Percentiles rank a stretch among this genome's conserved stretches.
Conservation (phyloP, 2,888 invertebrate species). For the Scaptodrosophila latifasciaeformis region DNA sequence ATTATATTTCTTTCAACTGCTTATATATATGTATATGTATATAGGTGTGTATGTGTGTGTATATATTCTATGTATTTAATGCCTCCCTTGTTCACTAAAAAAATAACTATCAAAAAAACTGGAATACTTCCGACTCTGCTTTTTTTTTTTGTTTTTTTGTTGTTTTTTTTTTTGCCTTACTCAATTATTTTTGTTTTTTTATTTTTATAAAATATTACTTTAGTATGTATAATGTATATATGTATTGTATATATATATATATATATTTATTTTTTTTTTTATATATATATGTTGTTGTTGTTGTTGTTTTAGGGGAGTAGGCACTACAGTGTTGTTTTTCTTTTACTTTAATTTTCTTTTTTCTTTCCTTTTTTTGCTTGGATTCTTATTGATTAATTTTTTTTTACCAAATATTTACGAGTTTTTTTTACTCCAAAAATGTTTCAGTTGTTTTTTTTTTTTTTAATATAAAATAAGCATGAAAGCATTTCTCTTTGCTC, state of each 20-base stretch:
- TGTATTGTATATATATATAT: conserved; percentile 53
- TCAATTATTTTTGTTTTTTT: conserved; percentile 26
- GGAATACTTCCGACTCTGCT: conserved; percentile 45
- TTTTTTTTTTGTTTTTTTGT: conserved; percentile 19
- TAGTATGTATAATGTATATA: conserved; percentile 57
- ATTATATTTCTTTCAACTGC: conserved; percentile 32
- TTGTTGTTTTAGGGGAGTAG: conserved; percentile 67
- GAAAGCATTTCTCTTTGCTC: conserved; percentile 42
- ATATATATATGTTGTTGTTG: conserved; percentile 26
- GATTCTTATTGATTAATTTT: conserved; percentile 26
- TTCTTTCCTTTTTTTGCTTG: conserved; percentile 27
- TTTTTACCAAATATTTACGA: conserved; percentile 47
- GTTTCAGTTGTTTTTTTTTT: conserved; percentile 7
- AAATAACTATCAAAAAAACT: conserved; percentile 66
- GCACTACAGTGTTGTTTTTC: conserved; percentile 71
- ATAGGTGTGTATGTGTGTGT: conserved; percentile 40
- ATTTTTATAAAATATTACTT: conserved; percentile 63
- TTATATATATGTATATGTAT: conserved; percentile 36
- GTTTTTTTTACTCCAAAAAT: conserved; percentile 23
- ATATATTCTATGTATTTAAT: conserved; percentile 50
- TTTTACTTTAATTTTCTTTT: conserved; percentile 32
- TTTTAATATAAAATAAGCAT: conserved; percentile 45
- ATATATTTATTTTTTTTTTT: conserved; percentile 32
- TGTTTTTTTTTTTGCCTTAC: conserved; percentile 6
- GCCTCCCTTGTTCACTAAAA: conserved; percentile 61